A percentile compares a stretch with the other conserved stretches of the same genome.
Conservation (phyloP, 2,113 vertebrate species). For the Rhegmatorhina hoffmannsi region DNA sequence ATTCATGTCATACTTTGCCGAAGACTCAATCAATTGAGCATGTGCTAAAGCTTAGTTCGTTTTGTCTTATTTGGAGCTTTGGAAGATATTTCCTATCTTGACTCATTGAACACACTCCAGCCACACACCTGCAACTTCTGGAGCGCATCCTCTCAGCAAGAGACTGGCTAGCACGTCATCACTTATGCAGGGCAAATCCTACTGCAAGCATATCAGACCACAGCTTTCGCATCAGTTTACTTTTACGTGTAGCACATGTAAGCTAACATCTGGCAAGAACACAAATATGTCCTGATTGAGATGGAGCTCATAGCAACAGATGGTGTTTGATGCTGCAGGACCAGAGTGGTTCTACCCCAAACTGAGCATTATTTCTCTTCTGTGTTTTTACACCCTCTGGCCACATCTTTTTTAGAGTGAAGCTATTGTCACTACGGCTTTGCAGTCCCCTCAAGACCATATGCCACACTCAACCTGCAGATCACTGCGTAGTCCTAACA, state of each 20-base stretch:
- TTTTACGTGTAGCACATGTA: conserved; percentile 42
- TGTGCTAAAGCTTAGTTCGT: conserved; percentile 63
- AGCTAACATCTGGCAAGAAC: conserved; percentile 44
- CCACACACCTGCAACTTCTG: conserved; percentile 60
- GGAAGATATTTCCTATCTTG: conserved; percentile 59
- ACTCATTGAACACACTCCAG: conserved; percentile 20
- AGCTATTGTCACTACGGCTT: not conserved
- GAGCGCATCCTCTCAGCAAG: conserved; percentile 39
- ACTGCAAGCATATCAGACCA: conserved; percentile 43
- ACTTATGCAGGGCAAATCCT: conserved; percentile 56
- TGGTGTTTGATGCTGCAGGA: conserved; percentile 1
- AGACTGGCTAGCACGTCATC: conserved; percentile 54
- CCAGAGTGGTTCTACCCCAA: not conserved
- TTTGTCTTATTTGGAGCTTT: conserved; percentile 62
- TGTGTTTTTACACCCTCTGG: not conserved
- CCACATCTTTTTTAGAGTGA: not conserved
- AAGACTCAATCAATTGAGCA: conserved; percentile 52
- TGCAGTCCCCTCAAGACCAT: not conserved
- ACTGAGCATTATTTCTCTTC: not conserved
- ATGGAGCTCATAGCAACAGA: not conserved
- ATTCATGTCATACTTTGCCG: conserved; percentile 46
- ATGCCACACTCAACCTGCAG: not conserved
- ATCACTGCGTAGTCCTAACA: not conserved
- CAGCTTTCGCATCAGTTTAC: conserved; percentile 46
- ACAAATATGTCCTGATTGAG: conserved; percentile 13